Conservation (phyloP, 2,888 invertebrate genomes). For the Drosophila tanythrix region DNA sequence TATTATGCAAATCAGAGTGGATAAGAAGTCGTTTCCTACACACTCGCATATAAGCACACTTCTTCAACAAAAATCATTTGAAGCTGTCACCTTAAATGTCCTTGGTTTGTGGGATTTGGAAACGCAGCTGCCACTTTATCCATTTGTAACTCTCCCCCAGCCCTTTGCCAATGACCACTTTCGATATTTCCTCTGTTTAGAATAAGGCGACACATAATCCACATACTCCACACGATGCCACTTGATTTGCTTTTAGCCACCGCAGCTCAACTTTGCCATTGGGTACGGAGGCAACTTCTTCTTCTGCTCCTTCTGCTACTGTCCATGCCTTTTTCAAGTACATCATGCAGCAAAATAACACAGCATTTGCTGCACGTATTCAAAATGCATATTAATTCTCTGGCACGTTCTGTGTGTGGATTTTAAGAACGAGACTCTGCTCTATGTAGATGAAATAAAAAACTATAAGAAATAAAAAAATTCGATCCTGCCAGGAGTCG, state of each 20-base stretch:
- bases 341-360: constrained; percentile 6
- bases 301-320: neutral
- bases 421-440: neutral
- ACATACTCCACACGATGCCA: constrained; percentile 46
- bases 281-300: neutral
- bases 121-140: neutral
- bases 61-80: constrained; percentile 30
- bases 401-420: neutral
- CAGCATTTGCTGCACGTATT: constrained; percentile 11
- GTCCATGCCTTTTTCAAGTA: neutral
- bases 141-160: too few species aligned
- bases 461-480: neutral
- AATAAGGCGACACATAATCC: constrained; percentile 58
- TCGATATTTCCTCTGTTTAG: constrained; percentile 36
- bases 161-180: constrained; percentile 1
- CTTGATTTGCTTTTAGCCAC: constrained; percentile 44
- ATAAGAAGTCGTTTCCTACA: constrained; percentile 19
- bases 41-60: constrained; percentile 5
- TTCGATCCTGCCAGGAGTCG: constrained; percentile 73
- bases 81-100: constrained; percentile 12
- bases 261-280: constrained; percentile 25
- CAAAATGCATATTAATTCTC: neutral
- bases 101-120: constrained; percentile 3
- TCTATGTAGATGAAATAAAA: neutral
- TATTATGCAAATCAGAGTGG: constrained; percentile 49